Base-by-base conservation (phyloP, 2,888 invertebrate genomes). In the Danaus chrysippus region DNA sequence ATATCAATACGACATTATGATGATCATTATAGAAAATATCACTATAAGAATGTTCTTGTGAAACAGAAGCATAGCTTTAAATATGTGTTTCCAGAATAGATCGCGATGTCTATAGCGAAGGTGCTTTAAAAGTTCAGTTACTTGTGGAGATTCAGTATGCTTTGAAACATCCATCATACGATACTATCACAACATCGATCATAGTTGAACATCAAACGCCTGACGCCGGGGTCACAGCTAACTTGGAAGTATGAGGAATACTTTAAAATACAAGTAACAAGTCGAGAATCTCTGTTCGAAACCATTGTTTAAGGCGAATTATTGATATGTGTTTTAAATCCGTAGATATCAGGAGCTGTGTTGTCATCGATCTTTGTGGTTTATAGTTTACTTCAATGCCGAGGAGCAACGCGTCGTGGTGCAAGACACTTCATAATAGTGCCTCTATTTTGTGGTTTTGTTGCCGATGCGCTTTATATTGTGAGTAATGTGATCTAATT, bases 381-480 rank as follows among this genome's bases (percentile, higher is more conserved):
- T 15, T 87, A 85, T 65, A 81, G 83, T 0, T 17, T 82, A 42
- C 71, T 82, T 1, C 85, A 84, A 61, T 87, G 84, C 83, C 82
- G 88, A 0, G 84, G 87, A 0, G 74, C 71, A 0, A 61, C 84
- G 1, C 76, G 81, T 0, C 73, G 90, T 64, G 89, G 90, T 0
- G 87, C 83, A 0, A 61, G 70, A 1, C 76, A 81, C 42, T 54
- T 79, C 1, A 71, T 78, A 1, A 41, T 82, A 1, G 58, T 82
- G 0, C 90, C 90, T 0, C 54, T 87, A 1, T 54, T 84, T 1
- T 70, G 78, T 1, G 84, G 80, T 0, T 73, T 75, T 46, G 44
- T 81, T 0, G 82, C 89, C 8, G 89, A 91, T 54, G 79, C 82
- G 0, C 65, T 91, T 3, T 86, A 85, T 70, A 87, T 87, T 69